These are phyloP conservation scores for Germaria angustata DNA, from an alignment of 2,888 invertebrate species.

Conservation along the genomic window DNA sequence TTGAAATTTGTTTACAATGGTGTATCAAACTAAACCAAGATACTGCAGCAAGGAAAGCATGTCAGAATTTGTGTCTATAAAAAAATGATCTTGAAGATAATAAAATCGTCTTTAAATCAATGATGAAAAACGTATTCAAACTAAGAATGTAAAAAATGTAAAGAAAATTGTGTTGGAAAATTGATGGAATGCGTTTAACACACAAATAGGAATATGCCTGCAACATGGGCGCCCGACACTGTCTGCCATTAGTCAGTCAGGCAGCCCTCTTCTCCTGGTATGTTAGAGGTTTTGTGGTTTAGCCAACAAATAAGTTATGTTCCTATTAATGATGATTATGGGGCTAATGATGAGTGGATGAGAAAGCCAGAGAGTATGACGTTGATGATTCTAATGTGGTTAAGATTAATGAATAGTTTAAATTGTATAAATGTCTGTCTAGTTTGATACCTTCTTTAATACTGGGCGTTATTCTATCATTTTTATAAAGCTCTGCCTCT, in stretches of 20 bases:
- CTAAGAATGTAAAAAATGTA: neutral
- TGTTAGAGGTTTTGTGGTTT: conserved; percentile 32
- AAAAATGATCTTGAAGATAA: conserved; percentile 46
- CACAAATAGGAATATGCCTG: conserved; percentile 57
- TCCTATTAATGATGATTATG: conserved; percentile 1
- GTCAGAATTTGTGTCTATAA: conserved; percentile 28
- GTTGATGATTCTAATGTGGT: conserved; percentile 65
- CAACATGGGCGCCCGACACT: conserved; percentile 54
- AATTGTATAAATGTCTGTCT: conserved; percentile 56
- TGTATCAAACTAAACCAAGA: neutral
- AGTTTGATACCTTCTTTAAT: conserved; percentile 50
- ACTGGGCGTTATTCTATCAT: conserved; percentile 51
- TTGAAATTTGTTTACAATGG: conserved; percentile 1
- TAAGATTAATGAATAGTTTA: conserved; percentile 65
- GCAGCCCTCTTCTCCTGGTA: neutral
- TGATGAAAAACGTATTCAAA: conserved; percentile 35
- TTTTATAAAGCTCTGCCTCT: conserved; percentile 20
- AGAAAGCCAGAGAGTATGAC: conserved; percentile 47
- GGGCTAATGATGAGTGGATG: conserved; percentile 32
- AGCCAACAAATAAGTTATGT: neutral
- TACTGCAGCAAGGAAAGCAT: neutral
- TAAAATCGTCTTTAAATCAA: conserved; percentile 57
- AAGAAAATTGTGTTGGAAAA: conserved; percentile 38
- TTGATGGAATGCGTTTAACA: conserved; percentile 56
- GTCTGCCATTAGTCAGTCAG: neutral